Evolutionary conservation across 2,797 vertebrate genomes (phyloP), one percentile per base, ranked within the genome.

Genomic region (Lagodon rhomboides): DNA sequence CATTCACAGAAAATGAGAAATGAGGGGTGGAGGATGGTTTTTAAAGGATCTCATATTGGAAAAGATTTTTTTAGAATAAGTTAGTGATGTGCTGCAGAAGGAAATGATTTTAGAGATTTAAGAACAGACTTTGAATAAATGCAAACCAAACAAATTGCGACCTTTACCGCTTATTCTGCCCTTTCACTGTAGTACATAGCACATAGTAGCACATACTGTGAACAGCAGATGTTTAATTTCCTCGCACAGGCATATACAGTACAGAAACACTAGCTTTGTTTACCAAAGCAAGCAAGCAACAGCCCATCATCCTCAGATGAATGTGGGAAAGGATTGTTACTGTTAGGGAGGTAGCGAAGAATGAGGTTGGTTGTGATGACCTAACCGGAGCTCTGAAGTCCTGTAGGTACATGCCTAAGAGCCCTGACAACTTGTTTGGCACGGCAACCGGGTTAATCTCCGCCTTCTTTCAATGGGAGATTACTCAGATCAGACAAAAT

Each of bases 401-500:
- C 58, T 93, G 89, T 84, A 90, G 84, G 67, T 79, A 69, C 89
- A 91, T 86, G 91, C 79, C 84, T 51, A 17, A 77, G 72, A 90
- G 80, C 71, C 75, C 84, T 75, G 75, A 90, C 75, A 84, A 87
- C 79, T 90, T 86, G 82, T 91, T 89, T 94, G 91, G 87, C 85
- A 90, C 68, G 38, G 59, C 54, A 75, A 67, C 65, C 38, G 82
- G 71, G 68, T 92, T 84, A 13, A 84, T 80, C 85, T 89, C 83
- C 62, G 41, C 81, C 70, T 75, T 81, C 69, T 83, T 84, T 84
- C 59, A 70, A 68, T 81, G 68, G 69, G 80, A 85, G 83, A 89
- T 89, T 83, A 87, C 76, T 44, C 68, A 87, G 77, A 89, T 86
- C 60, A 72, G 65, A 83, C 54, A 73, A 88, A 91, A 89, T 73